Base-by-base conservation (phyloP, 2,113 vertebrate genomes). In the Rutilus rutilus region DNA sequence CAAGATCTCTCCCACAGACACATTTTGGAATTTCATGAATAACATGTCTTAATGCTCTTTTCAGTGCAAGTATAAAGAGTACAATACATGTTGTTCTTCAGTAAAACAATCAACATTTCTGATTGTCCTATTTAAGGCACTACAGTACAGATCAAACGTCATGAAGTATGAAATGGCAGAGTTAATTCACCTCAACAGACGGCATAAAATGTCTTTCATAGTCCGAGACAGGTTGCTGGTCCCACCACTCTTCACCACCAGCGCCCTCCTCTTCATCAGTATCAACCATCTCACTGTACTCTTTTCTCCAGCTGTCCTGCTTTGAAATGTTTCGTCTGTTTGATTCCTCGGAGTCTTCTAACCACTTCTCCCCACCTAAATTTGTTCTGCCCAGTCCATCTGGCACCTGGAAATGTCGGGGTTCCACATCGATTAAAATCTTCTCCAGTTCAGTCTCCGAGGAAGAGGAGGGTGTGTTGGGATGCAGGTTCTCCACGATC, bases 161-260 rank as follows among this genome's bases (percentile, higher is more conserved):
- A 8, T 54, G 17, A 77, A 36, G 12, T 4, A 77, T 6, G 36
- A 25, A 71, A 27, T 33, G 1, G 27, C 23, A 67, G 21, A 6
- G 65, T 62, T 76, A 82, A 27, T 14, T 23, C 3, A 4, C 78
- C 17, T 76, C 59, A 77, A 73, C 12, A 47, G 52, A 30, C 2
- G 88, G 88, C 75, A 89, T 42, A 60, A 89, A 89, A 89, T 89
- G 88, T 50, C 60, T 85, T 65, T 89, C 88, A 52, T 89, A 89
- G 47, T 86, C 88, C 0, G 88, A 89, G 45, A 67, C 14, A 78
- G 11, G 67, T 0, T 50, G 2, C 36, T 81, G 25, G 27, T 85
- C 64, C 12, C 69, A 59, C 86, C 86, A 85, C 3, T 85, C 88
- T 33, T 81, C 88, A 17, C 80, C 83, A 17, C 78, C 57, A 19